These are phyloP conservation scores for Glyptemys insculpta DNA, from an alignment of 2,797 vertebrate species.

Conservation along the genomic window DNA sequence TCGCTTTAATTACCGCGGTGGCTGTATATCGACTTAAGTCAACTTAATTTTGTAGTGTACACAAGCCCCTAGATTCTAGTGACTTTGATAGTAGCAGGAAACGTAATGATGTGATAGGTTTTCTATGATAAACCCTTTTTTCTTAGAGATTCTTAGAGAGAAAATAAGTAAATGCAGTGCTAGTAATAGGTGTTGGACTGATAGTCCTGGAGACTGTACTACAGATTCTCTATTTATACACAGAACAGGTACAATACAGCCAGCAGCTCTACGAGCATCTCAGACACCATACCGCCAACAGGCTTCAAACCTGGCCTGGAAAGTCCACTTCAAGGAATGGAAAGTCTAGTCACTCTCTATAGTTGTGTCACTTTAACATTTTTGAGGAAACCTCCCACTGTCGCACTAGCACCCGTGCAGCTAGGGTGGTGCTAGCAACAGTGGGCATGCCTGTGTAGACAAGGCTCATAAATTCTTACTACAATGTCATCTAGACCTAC, in stretches of 20 bases:
- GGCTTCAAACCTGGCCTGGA: neutral
- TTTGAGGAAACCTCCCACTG: neutral
- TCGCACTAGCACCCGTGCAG: neutral
- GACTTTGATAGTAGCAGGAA: neutral
- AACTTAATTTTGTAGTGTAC: too few species aligned
- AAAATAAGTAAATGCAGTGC: neutral
- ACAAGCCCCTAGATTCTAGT: neutral
- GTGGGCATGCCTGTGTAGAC: neutral
- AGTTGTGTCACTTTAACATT: neutral
- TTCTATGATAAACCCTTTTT: neutral
- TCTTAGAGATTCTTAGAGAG: rapidly evolving
- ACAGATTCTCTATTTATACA: neutral
- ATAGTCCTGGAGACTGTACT: neutral
- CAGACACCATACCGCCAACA: neutral
- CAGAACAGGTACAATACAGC: neutral
- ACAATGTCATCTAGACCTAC: neutral
- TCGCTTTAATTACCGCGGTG: too few species aligned
- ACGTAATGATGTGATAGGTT: neutral
- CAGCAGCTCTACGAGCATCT: neutral
- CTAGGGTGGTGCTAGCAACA: neutral
- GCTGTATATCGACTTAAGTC: too few species aligned
- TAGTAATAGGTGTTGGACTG: neutral
- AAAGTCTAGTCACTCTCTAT: neutral
- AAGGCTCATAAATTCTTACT: neutral
- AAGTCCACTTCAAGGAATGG: neutral